Evolutionary conservation across 2,888 invertebrate genomes (phyloP).

Genomic region (Anarsia innoxiella): DNA sequence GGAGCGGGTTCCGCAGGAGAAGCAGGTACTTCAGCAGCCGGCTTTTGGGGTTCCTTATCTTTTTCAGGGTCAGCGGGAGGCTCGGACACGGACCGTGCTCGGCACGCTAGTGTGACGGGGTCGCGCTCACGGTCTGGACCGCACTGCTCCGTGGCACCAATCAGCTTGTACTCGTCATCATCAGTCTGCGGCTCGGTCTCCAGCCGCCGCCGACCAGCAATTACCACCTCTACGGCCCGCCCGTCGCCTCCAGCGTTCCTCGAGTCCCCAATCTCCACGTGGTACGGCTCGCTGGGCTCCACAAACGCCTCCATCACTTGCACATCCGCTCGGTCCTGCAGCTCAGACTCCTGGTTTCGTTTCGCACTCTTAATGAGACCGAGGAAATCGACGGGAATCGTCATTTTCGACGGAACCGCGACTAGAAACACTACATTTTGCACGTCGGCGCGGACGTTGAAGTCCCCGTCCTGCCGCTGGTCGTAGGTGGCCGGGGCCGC

Average conservation of each 20-base stretch:
- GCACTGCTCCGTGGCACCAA: constrained; percentile 83
- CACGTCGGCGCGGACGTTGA: constrained; percentile 82
- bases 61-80: constrained; percentile 15
- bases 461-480: constrained; percentile 85
- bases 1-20: constrained; percentile 39
- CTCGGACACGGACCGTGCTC: constrained; percentile 18
- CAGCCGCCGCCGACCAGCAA: constrained; percentile 43
- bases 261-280: constrained; percentile 75
- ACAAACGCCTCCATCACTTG: constrained; percentile 71
- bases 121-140: constrained; percentile 83
- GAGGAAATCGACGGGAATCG: constrained; percentile 28
- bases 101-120: constrained; percentile 78
- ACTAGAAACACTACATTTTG: constrained; percentile 83
- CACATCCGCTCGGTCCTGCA: constrained; percentile 63
- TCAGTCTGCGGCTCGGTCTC: constrained; percentile 36
- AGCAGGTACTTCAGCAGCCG: constrained; percentile 17
- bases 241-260: constrained; percentile 39
- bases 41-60: constrained; percentile 6
- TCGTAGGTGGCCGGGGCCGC: constrained; percentile 70
- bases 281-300: constrained; percentile 81
- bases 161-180: constrained; percentile 65
- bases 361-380: constrained; percentile 29
- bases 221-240: constrained; percentile 51
- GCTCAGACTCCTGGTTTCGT: constrained; percentile 21
- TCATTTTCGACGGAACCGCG: constrained; percentile 65